Percentiles rank a stretch among this genome's conserved stretches.
Conservation (phyloP, 2,797 vertebrate genomes). For the Helarctos malayanus region DNA sequence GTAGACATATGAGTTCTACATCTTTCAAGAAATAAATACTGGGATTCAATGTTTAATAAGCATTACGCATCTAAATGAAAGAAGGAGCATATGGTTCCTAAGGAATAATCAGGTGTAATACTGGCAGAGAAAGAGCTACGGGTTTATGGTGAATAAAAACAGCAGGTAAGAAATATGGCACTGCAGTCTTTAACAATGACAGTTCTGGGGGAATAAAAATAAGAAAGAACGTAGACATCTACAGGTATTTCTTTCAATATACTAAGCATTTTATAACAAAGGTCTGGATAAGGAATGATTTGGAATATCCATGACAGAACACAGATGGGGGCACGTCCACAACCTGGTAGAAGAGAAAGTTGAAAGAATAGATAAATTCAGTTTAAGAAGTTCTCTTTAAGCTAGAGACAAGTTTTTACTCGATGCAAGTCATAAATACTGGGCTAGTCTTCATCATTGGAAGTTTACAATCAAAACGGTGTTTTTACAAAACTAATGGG, state of each 20-base stretch:
- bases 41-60: background rate
- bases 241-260: conserved; percentile 10
- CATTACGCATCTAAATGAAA: background rate
- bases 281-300: background rate
- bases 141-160: conserved; percentile 5
- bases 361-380: background rate
- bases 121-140: conserved; percentile 3
- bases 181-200: background rate
- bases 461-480: background rate
- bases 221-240: background rate
- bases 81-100: background rate
- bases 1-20: background rate
- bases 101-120: background rate
- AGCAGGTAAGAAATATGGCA: background rate
- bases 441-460: background rate
- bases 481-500: background rate
- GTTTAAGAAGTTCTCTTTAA: background rate
- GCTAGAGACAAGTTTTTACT: background rate
- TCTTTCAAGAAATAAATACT: conserved; percentile 12
- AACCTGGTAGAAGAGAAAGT: background rate
- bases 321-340: background rate
- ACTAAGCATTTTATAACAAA: background rate
- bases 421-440: background rate
- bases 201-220: background rate
- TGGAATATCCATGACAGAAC: background rate